phyloP scores from a whole-genome alignment of 2,888 invertebrate genomes.

The Rosalia funebris region DNA sequence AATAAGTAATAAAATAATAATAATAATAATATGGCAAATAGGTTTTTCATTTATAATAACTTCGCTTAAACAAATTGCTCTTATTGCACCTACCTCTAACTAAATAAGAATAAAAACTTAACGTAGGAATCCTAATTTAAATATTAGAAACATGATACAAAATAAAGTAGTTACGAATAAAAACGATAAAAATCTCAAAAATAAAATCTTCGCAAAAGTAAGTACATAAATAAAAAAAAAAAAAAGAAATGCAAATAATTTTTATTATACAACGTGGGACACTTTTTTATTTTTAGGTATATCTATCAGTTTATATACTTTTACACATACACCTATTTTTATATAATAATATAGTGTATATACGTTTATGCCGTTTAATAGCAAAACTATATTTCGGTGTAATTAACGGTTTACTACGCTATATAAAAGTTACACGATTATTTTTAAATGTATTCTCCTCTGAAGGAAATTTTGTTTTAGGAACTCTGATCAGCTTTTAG shows the following conservation, averaged over 20 bases:
- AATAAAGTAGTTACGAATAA: conserved; percentile 47
- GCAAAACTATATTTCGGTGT: conserved; percentile 63
- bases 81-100: conserved; percentile 65
- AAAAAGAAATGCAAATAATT: conserved; percentile 58
- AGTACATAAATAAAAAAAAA: conserved; percentile 49
- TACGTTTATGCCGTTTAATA: conserved; percentile 60
- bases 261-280: conserved; percentile 39
- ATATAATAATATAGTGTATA: conserved; percentile 61
- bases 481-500: conserved; percentile 62
- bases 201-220: conserved; percentile 47
- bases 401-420: conserved; percentile 60
- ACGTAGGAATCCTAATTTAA: conserved; percentile 57
- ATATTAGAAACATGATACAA: conserved; percentile 62
- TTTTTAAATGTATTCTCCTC: conserved; percentile 55
- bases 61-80: conserved; percentile 58
- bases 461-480: conserved; percentile 62
- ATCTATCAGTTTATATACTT: conserved; percentile 50
- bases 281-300: conserved; percentile 28
- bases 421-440: conserved; percentile 63
- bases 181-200: conserved; percentile 43
- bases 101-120: conserved; percentile 57
- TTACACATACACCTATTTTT: conserved; percentile 61
- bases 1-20: conserved; percentile 60
- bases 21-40: conserved; percentile 65
- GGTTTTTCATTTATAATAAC: conserved; percentile 59